Base-by-base conservation (phyloP, 2,888 invertebrate species). In the Opisthograptis luteolata region DNA sequence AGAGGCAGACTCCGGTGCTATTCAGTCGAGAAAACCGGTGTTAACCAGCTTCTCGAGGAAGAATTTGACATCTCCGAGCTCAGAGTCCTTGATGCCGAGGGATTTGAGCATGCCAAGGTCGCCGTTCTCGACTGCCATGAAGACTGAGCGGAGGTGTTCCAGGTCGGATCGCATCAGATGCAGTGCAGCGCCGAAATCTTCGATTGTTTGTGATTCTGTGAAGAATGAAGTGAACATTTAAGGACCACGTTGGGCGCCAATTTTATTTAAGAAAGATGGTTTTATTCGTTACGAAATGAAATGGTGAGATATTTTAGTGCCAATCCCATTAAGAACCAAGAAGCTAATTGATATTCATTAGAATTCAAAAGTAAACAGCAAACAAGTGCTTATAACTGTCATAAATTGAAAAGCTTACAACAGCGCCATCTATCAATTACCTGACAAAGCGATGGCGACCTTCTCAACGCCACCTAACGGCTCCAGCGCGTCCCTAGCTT, bases 71-170 rank as follows among this genome's bases (percentile, higher is more conserved):
- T 98, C 98, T 10, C 97, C 97, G 59, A 98, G 92, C 80, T 98
- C 98, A 0, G 97, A 97, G 84, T 98, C 98, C 87, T 98, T 97
- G 85, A 98, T 98, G 63, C 98, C 98, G 57, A 98, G 92, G 7
- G 97, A 97, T 79, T 97, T 97, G 52, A 98, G 92, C 96, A 97
- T 97, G 52, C 97, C 97, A 55, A 98, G 92, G 81, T 98, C 98
- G 8, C 98, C 98, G 79, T 97, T 97, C 83, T 98, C 98, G 20
- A 98, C 97, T 6, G 98, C 98, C 95, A 97, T 96, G 87, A 98
- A 97, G 19, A 98, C 97, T 1, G 97, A 97, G 81, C 98, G 95
- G 55, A 98, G 92, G 77, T 98, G 98, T 77, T 98, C 98, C 78
- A 98, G 87, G 77, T 98, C 98, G 3, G 96, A 95, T 61, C 97